Base-by-base conservation (phyloP, 1,140 invertebrate species). In the Halyomorpha halys region DNA sequence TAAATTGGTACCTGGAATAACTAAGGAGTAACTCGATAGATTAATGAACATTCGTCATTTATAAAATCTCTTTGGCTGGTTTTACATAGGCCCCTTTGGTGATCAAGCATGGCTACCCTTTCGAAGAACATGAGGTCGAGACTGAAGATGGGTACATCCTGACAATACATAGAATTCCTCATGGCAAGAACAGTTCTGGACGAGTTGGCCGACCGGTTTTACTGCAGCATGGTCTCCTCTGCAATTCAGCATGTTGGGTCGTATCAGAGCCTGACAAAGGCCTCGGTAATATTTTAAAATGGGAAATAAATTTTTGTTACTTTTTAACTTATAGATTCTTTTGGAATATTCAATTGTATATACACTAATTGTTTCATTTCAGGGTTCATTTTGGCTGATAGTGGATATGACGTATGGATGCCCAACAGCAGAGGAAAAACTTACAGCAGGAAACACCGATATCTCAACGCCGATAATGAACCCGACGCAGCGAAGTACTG, bases 211-310 rank as follows among this genome's bases (percentile, higher is more conserved):
- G 3, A 59, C 65, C 51, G 30, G 62, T 25, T 61, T 66, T 51
- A 56, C 44, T 67, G 16, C 68, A 61, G 67, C 69, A 44, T 63
- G 69, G 69, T 65, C 62, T 54, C 16, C 25, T 63, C 6, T 66
- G 61, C 47, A 54, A 19, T 59, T 63, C 47, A 2, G 53, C 44
- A 6, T 62, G 60, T 39, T 62, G 60, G 53, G 27, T 66, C 18
- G 15, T 56, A 16, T 23, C 47, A 4, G 25, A 27, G 6, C 21
- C 25, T 16, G 23, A 47, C 16, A 39, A 47, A 66, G 65, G 30
- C 2, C n/a, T 65, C 27, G 59, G 49, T 54, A 62, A 47, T 2
- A n/a, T 18, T 39, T 30, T 25, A 6, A 59, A 59, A 18, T 8
- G n/a, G n/a, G n/a, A n/a, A n/a, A n/a, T n/a, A n/a, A n/a, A n/a